Evolutionary conservation across 2,888 invertebrate genomes (phyloP).

Genomic region (Flexamia atlantica): DNA sequence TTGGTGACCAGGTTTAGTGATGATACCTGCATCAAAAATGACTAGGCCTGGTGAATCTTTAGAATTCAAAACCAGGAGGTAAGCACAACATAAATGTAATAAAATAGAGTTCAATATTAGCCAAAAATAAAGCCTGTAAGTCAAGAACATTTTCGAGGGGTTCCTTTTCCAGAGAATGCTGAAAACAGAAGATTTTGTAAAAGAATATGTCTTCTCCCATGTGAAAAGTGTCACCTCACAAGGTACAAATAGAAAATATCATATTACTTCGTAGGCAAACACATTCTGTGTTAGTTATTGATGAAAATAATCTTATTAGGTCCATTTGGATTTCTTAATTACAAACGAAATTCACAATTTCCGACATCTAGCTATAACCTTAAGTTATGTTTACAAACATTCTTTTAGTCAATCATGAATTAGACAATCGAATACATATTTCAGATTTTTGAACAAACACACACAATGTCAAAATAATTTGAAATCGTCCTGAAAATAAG

Average conservation of each 20-base stretch:
- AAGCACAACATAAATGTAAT: conserved; percentile 55
- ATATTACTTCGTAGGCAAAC: background rate
- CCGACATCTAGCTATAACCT: conserved; percentile 12
- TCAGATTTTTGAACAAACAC: too few relatives aligned
- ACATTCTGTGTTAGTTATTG: background rate
- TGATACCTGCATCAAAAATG: conserved; percentile 69
- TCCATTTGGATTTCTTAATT: too few relatives aligned
- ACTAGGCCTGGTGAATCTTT: conserved; percentile 68
- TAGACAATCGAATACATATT: background rate
- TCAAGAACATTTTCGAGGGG: background rate
- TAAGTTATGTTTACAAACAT: conserved; percentile 29
- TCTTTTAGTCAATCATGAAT: background rate
- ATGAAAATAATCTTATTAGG: background rate
- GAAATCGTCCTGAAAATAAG: background rate
- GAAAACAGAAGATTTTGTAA: background rate
- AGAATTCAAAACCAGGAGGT: conserved; percentile 65
- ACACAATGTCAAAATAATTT: background rate
- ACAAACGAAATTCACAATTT: too few relatives aligned
- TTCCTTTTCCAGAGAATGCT: background rate
- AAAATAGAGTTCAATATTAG: conserved; percentile 48
- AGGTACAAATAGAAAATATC: background rate
- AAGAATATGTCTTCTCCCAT: background rate
- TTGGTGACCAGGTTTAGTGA: conserved; percentile 46
- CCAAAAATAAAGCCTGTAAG: conserved; percentile 13
- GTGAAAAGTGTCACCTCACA: background rate